Evolutionary conservation across 2,888 invertebrate species (phyloP), one percentile per base, ranked within the genome.

Genomic region (Eupeodes luniger): DNA sequence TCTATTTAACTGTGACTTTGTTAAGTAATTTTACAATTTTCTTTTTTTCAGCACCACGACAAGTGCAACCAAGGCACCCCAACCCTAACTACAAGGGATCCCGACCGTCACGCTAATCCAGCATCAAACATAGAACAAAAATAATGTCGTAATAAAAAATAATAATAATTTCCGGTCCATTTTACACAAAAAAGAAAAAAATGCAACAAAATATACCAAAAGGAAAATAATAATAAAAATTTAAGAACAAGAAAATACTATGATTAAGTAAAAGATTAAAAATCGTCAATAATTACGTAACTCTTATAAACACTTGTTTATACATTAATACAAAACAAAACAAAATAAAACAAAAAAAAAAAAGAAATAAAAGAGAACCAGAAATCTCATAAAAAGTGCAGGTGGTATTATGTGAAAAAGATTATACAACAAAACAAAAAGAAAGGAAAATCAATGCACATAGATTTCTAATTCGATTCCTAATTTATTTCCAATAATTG

Each of bases 51-150:
- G 93, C 93, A 89, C 92, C 93, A 89, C 93, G 93, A 85, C 93
- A 93, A 91, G 90, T 92, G 85, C 93, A 92, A 87, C 93, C 93
- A 80, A 92, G 93, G 89, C 93, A 93, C 91, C 93, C 93, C 59
- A 93, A 93, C 92, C 93, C 93, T 81, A 93, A 93, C 90, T 93
- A 93, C 90, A 93, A 93, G 82, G 93, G 93, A 70, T 92, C 92
- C 89, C 92, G 93, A 90, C 93, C 93, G 87, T 92, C 93, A 89
- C 91, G 91, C 70, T 90, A 89, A 80, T 80, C 72, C 81, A 87
- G 72, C 66, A 79, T 76, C n/a, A 59, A 67, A 59, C 49, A 19
- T 44, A 76, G 16, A n/a, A 64, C 59, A 81, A 55, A 77, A 66
- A 57, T 61, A 81, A 74, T 87, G 53, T 86, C 74, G 57, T 78